Conservation (phyloP, 2,797 vertebrate species). For the Benthosema pterotum region DNA sequence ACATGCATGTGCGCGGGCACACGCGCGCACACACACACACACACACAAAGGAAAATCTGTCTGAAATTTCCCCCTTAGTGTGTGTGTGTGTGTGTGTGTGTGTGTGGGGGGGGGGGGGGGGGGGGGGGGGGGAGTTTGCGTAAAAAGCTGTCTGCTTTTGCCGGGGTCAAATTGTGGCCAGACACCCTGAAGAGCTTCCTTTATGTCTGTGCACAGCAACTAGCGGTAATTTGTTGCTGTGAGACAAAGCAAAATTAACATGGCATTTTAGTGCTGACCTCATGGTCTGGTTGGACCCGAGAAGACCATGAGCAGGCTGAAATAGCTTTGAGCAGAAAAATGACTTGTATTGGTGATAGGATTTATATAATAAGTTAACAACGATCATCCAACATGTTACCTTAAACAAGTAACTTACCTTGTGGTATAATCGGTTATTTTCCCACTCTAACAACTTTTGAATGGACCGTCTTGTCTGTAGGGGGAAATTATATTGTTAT, state of each 20-base stretch:
- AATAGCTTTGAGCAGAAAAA: slow-evolving; percentile 50
- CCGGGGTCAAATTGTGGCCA: slow-evolving; percentile 77
- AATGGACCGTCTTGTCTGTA: slow-evolving; percentile 95
- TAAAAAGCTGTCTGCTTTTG: slow-evolving; percentile 70
- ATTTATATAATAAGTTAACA: slow-evolving; percentile 62
- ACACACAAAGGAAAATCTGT: slow-evolving; percentile 63
- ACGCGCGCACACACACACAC: slow-evolving; percentile 38
- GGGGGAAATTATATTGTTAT: slow-evolving; percentile 22
- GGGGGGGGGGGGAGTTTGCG: slow-evolving; percentile 52
- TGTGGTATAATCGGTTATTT: slow-evolving; percentile 98
- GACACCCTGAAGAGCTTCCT: slow-evolving; percentile 80
- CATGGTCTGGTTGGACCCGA: slow-evolving; percentile 52
- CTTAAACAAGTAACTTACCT: too few species aligned
- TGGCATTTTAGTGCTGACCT: slow-evolving; percentile 74
- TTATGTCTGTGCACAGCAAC: slow-evolving; percentile 74
- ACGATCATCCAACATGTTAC: slow-evolving; percentile 58
- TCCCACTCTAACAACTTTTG: slow-evolving; percentile 99
- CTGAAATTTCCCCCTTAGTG: slow-evolving; percentile 65
- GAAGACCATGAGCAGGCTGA: slow-evolving; percentile 57
- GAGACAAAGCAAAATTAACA: slow-evolving; percentile 81
- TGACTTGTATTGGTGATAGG: slow-evolving; percentile 39
- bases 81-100: too few species aligned
- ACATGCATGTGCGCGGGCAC: slow-evolving; percentile 13
- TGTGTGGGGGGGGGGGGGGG: too few species aligned
- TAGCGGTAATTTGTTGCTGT: slow-evolving; percentile 78